Evolutionary conservation across 1,140 invertebrate species (phyloP).

Genomic region (Drosophila ficusphila): DNA sequence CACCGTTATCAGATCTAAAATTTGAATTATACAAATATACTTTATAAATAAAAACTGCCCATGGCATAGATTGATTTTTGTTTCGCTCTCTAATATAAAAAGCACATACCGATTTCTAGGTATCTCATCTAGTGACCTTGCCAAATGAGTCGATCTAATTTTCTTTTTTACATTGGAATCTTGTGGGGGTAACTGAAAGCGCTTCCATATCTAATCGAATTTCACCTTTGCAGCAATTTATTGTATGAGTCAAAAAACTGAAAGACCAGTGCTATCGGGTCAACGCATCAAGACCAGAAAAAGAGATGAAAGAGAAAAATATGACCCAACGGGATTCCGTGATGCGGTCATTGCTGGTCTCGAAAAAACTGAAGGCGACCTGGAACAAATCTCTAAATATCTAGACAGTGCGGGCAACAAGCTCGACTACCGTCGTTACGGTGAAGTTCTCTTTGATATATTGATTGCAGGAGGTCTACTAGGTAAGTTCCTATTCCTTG

Average conservation of each 20-base stretch:
- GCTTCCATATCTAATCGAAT: conserved; percentile 23
- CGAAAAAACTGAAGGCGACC: conserved; percentile 95
- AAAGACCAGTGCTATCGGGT: conserved; percentile 99
- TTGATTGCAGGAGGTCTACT: conserved; percentile 97
- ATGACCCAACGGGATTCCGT: conserved; percentile 98
- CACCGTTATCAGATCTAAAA: neutral
- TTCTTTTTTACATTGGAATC: neutral
- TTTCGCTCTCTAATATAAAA: neutral
- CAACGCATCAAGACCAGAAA: conserved; percentile 99
- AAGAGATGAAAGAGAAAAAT: conserved; percentile 99
- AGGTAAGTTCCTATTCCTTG: conserved; percentile 41
- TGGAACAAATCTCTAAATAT: conserved; percentile 97
- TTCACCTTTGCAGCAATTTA: conserved; percentile 90
- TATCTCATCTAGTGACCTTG: conserved; percentile 41
- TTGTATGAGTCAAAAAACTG: conserved; percentile 99
- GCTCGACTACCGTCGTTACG: conserved; percentile 98
- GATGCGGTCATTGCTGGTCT: conserved; percentile 97
- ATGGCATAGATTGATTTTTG: conserved; percentile 14
- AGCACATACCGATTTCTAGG: neutral
- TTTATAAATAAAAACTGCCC: no score
- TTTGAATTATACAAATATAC: no score
- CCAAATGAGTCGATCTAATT: conserved; percentile 12
- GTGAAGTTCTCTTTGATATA: conserved; percentile 98
- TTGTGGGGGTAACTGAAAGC: conserved; percentile 10
- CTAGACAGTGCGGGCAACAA: conserved; percentile 97